Evolutionary conservation across 2,797 vertebrate genomes (phyloP).

Genomic region (Synaphobranchus kaupii): DNA sequence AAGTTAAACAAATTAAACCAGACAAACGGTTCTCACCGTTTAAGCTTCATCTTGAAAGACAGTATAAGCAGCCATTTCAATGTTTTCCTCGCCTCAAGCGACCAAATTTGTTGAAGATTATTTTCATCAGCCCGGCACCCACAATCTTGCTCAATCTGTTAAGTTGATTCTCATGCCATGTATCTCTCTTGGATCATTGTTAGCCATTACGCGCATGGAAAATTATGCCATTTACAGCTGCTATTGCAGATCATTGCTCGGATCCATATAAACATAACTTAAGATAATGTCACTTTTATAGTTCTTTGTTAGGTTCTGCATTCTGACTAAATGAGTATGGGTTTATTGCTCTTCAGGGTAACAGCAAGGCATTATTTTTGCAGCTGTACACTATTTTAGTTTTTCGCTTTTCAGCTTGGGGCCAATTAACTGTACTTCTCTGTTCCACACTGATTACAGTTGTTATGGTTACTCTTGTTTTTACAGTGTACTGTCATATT

Average conservation of each 20-base stretch:
- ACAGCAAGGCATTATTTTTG: background rate
- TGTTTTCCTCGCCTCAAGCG: too few relatives aligned
- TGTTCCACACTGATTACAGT: background rate
- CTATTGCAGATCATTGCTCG: background rate
- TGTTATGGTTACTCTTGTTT: background rate
- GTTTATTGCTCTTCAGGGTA: background rate
- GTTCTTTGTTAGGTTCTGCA: background rate
- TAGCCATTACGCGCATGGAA: background rate
- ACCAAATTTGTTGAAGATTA: too few relatives aligned
- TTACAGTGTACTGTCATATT: background rate
- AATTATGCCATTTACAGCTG: background rate
- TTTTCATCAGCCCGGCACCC: background rate
- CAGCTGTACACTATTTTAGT: background rate
- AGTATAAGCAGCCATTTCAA: too few relatives aligned
- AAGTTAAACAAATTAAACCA: too few relatives aligned
- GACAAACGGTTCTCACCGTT: background rate
- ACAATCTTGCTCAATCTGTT: background rate
- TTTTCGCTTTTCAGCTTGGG: too few relatives aligned
- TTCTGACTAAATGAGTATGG: background rate
- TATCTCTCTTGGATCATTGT: background rate
- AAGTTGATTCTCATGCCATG: background rate
- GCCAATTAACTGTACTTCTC: background rate
- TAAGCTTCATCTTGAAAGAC: background rate
- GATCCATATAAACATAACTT: background rate
- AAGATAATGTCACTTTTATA: background rate